Evolutionary conservation across 2,888 invertebrate genomes (phyloP), one percentile per base, ranked within the genome.

Genomic region (Polydrusus tereticollis): DNA sequence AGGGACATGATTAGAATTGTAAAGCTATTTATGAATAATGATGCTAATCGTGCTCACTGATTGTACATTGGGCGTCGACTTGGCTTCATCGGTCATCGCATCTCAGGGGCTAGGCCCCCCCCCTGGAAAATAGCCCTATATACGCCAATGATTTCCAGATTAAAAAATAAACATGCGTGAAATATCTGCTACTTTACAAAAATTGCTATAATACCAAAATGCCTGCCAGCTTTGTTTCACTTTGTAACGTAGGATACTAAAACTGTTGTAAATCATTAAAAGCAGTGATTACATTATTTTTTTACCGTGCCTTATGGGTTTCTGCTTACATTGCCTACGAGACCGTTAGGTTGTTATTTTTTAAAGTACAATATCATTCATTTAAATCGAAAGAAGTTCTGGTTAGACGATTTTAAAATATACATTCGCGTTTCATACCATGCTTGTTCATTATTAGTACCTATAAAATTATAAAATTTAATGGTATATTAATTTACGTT

Each of bases 371-470:
- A 50, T 64, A 70, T 64, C 70, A 70, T 70, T 64, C 63, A 70
- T 33, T 47, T 64, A 70, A 70, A 64, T 70, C 64, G 1, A 57
- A 69, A 64, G 70, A 63, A 23, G 70, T 70, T 70, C 63, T 70
- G 70, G 43, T 58, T 64, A 58, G 58, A 12, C 70, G 64, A 47
- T 64, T 58, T 59, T 64, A 29, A 57, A 43, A 41, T 41, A 57
- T 55, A 57, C 55, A 14, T 29, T 23, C 47, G 7, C 18, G 18
- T 60, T 45, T 26, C 45, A 29, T 20, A 45, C 5, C 14, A 52
- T 52, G 47, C 47, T 41, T 16, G 36, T 36, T 36, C n/a, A n/a
- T n/a, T n/a, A n/a, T n/a, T n/a, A n/a, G n/a, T n/a, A n/a, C n/a
- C n/a, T n/a, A n/a, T n/a, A n/a, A n/a, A n/a, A n/a, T n/a, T n/a